Evolutionary conservation across 2,113 vertebrate species (phyloP), one percentile per base, ranked within the genome.

Genomic region (Bufo gargarizans): DNA sequence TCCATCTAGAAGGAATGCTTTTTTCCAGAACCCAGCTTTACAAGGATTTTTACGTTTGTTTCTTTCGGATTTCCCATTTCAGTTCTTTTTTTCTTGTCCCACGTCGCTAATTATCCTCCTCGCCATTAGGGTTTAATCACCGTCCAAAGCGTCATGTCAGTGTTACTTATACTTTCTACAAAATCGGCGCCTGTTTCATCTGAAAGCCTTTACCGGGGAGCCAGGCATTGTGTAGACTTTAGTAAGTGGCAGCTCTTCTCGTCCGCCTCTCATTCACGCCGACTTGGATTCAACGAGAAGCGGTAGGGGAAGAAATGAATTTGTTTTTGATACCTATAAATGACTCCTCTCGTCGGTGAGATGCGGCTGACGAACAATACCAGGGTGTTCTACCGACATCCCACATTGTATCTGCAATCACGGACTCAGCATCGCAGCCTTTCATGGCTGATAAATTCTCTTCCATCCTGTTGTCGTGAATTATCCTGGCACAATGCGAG

Each of bases 401-500:
- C 55, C 45, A 76, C 74, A 77, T 63, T 83, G 86, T 83, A 82
- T 74, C 77, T 65, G 43, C 80, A 22, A 65, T 88, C 45, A 77
- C 56, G 50, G 56, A 22, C 53, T 8, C 43, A 7, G 33, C 69
- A 49, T 83, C 47, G 6, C 13, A 88, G 71, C 56, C 65, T 83
- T 83, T 74, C 55, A 50, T 55, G 86, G 71, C 53, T 82, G 86
- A 82, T 76, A 71, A 56, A 65, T 88, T 77, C 59, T 19, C 17
- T 77, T 88, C n/a, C 43, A 83, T 88, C 45, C 79, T 74, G 53
- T 82, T 53, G 50, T 87, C 20, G 17, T 45, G 72, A 87, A 82
- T 81, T 69, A 81, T 49, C 65, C 49, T 2, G 86, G 22, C 49
- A 71, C 50, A 74, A 82, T 53, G 69, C 12, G 16, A 47, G n/a